A percentile compares a stretch with the other conserved stretches of the same genome.
Evolutionary conservation across 1,140 invertebrate species (phyloP).

Genomic region (Heliconius hermathena): DNA sequence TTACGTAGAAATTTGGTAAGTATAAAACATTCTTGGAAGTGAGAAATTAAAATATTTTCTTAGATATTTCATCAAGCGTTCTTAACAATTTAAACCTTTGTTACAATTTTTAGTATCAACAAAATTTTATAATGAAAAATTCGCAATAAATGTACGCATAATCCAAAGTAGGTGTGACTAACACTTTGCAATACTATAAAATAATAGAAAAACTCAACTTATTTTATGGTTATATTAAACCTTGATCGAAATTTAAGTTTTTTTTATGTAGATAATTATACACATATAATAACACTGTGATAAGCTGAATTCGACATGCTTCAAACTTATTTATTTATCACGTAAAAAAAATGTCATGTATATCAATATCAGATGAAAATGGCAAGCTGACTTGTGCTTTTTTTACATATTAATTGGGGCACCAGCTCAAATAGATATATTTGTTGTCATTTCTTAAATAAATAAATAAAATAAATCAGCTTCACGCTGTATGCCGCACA

Average conservation of each 20-base stretch:
- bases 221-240: conserved; percentile 3
- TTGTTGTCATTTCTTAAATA: too few relatives aligned
- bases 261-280: neutral
- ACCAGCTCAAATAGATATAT: neutral
- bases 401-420: conserved; percentile 9
- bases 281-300: neutral
- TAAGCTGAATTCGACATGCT: neutral
- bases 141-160: neutral
- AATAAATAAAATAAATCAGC: too few relatives aligned
- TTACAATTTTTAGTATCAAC: neutral
- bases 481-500: too few relatives aligned
- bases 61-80: neutral
- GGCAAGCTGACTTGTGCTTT: neutral
- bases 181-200: neutral
- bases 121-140: neutral
- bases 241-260: neutral
- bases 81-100: neutral
- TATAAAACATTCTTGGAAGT: conserved; percentile 6
- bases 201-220: neutral
- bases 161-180: neutral
- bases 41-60: neutral
- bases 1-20: neutral
- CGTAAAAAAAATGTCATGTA: neutral
- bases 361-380: neutral
- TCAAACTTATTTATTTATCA: neutral